Evolutionary conservation across 2,888 invertebrate species (phyloP), one percentile per base, ranked within the genome.

Genomic region (Sminthurides aquaticus): DNA sequence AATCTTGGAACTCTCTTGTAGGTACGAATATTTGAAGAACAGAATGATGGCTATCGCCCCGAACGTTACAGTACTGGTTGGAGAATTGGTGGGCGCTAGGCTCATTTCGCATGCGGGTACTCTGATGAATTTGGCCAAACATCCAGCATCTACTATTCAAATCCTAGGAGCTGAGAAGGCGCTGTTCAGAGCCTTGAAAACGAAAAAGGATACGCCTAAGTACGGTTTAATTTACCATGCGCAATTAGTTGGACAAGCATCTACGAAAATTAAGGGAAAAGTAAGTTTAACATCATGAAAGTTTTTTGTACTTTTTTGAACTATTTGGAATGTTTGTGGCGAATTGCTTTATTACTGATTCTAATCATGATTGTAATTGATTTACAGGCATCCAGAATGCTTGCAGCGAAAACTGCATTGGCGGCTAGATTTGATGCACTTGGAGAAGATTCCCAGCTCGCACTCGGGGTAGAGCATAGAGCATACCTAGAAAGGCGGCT

Each of bases 41-140:
- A 83, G 98, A 74, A 99, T 99, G 99, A 89, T 91, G 86, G 96
- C 98, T 0, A 91, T 99, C 83, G 98, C 99, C 0, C 99, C 99
- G 0, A 99, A 99, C 81, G 80, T 99, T 54, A 94, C 96, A 0
- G 87, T 94, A 26, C 81, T 99, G 25, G 91, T 99, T 0, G 99
- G 99, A 5, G 99, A 99, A 77, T 84, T 97, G 55, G 93, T 99
- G 15, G 99, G 98, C 18, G 99, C 99, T 2, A 84, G 98, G 61
- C 82, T 99, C 1, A 97, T 99, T 74, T 89, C 98, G 0, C 97
- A 97, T 77, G 92, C 98, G n/a, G 98, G 98, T 59, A 97, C 97
- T 0, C 81, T 99, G 28, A 87, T 96, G 76, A 97, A 94, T 80
- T 82, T 99, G 67, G 97, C 99, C 0, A 99, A 99, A 78, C 93